Base-by-base conservation (phyloP, 2,113 vertebrate species). In the Vanacampus margaritifer region DNA sequence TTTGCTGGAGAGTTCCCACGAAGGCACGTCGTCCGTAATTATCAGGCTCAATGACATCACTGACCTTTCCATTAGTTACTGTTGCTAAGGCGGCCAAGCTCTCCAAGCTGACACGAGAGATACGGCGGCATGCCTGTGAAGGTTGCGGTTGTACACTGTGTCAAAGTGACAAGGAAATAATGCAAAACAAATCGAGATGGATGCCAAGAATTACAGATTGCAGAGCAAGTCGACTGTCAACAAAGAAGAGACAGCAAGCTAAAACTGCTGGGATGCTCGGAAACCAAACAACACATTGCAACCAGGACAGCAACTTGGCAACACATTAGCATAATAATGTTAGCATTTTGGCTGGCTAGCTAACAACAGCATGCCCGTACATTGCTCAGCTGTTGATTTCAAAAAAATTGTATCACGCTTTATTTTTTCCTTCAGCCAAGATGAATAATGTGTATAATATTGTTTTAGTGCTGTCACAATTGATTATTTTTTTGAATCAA, bases 1-100 rank as follows among this genome's bases (percentile, higher is more conserved):
- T 60, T 23, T 26, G 64, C 39, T 26, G 54, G 46, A 19, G 8
- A 43, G 35, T 68, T 58, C 41, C 62, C 59, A 61, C 19, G 32
- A 12, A 59, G 1, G 12, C 50, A 24, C 24, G 11, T 7, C 4
- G 24, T 56, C 53, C 14, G 26, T 56, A 28, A 24, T 26, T 2
- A 26, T 56, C 4, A 28, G 24, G 24, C 24, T 13, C 13, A 8
- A 23, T 51, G 48, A 51, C 26, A 28, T 28, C 53, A 28, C 53
- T 14, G 53, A 26, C 53, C 53, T 56, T 56, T 56, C 26, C 13
- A 5, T 32, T 17, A 57, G 26, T 3, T 57, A 57, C 7, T 6
- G 54, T 14, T 24, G 24, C 51, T 26, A 54, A 14, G 23, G 51
- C 23, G 12, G 51, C 26, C 26, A 32, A 32, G 54, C 26, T 32